A percentile compares a stretch with the other conserved stretches of the same genome.
phyloP scores from a whole-genome alignment of 2,888 invertebrate genomes.

The Phyllotreta cruciferae region DNA sequence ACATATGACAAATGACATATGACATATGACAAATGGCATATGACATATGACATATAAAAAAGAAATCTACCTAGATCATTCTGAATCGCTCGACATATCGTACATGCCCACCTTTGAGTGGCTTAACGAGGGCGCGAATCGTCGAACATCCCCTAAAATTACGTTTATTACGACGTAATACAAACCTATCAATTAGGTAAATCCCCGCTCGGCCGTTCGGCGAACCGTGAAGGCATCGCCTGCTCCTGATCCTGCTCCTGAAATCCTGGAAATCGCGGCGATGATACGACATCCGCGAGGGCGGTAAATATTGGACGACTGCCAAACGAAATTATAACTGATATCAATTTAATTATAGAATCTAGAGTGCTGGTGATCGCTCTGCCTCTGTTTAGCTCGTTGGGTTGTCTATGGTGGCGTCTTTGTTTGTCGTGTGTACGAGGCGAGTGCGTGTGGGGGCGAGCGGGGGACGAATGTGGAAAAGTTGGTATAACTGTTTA shows the following conservation, averaged over 20 bases:
- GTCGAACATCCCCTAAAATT: neutral
- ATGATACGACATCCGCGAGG: constrained; percentile 8
- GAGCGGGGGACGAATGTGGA: neutral
- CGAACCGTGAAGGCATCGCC: constrained; percentile 5
- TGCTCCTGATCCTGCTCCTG: no score
- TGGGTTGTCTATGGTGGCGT: constrained; percentile 15
- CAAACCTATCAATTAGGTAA: constrained; percentile 18
- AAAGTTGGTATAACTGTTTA: no score
- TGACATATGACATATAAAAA: no score
- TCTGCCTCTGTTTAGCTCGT: no score
- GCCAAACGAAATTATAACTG: constrained; percentile 36
- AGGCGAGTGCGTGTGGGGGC: constrained; percentile 17
- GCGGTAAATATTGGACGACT: constrained; percentile 34
- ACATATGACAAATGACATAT: no score
- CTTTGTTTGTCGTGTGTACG: constrained; percentile 8
- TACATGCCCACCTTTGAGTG: no score
- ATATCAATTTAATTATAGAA: constrained; percentile 33
- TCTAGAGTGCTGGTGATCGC: neutral
- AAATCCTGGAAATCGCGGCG: no score
- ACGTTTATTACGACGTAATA: constrained; percentile 16
- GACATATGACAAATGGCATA: no score
- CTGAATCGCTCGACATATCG: no score
- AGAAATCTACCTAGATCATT: no score
- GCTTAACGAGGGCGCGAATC: no score
- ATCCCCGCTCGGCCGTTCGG: constrained; percentile 9